Conservation (phyloP, 2,113 vertebrate genomes). For the Apteryx owenii region DNA sequence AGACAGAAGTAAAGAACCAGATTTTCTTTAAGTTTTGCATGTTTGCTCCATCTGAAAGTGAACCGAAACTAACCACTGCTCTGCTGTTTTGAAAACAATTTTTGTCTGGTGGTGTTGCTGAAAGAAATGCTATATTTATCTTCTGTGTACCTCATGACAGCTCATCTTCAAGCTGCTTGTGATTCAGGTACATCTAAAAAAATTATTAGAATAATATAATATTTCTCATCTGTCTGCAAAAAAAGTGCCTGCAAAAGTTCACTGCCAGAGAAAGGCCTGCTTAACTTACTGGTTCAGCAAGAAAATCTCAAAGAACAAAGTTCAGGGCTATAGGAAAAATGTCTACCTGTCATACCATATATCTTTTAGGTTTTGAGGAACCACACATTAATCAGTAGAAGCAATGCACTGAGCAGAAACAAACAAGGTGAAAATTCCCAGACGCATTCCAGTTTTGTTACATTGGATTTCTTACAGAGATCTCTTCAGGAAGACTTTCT, state of each 20-base stretch:
- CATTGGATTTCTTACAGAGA: not conserved
- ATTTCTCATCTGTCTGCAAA: not conserved
- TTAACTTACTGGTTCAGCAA: slow-evolving; percentile 1
- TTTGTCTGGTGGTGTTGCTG: not conserved
- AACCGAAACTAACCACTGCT: not conserved
- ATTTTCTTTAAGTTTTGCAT: not conserved
- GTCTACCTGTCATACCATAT: not conserved
- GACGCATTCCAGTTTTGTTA: slow-evolving; percentile 24
- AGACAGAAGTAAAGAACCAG: not conserved
- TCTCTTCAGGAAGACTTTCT: slow-evolving; percentile 1
- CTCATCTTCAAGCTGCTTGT: not conserved
- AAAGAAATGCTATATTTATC: not conserved
- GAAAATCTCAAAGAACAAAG: not conserved
- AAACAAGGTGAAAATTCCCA: slow-evolving; percentile 45
- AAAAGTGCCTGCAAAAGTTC: not conserved
- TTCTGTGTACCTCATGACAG: not conserved
- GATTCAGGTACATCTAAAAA: not conserved
- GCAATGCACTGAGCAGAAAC: slow-evolving; percentile 6
- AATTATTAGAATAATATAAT: not conserved
- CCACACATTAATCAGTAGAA: slow-evolving; percentile 9
- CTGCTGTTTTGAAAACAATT: not conserved
- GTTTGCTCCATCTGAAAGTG: not conserved
- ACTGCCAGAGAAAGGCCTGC: not conserved
- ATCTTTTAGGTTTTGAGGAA: slow-evolving; percentile 30
- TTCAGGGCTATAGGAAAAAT: not conserved